Conservation (phyloP, 2,113 vertebrate genomes). For the Oophaga pumilio region DNA sequence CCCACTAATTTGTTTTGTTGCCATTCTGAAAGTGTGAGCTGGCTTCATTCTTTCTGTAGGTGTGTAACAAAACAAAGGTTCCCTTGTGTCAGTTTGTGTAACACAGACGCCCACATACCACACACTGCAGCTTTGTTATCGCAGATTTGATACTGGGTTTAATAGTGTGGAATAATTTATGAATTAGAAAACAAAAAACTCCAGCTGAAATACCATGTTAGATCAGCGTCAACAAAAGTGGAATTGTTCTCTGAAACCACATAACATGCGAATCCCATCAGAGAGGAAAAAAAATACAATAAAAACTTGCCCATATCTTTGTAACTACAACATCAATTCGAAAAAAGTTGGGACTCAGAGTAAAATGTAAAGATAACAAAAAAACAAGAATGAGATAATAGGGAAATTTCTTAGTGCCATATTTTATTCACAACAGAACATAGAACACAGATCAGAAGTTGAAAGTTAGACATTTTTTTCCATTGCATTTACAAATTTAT, state of each 20-base stretch:
- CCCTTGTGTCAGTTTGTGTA: conserved; percentile 33
- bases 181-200: not conserved
- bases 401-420: too few species aligned
- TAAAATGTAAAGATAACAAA: too few species aligned
- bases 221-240: not conserved
- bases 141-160: not conserved
- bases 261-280: not conserved
- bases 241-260: not conserved
- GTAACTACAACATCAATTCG: not conserved
- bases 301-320: not conserved
- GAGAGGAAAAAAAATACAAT: not conserved
- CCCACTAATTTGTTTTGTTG: conserved; percentile 47
- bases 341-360: too few species aligned
- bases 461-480: too few species aligned
- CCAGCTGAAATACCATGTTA: not conserved
- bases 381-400: too few species aligned
- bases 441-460: too few species aligned
- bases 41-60: conserved; percentile 49
- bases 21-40: conserved; percentile 22
- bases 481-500: too few species aligned
- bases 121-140: conserved; percentile 29
- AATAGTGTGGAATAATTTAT: not conserved
- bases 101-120: conserved; percentile 38
- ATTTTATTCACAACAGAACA: too few species aligned
- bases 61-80: conserved; percentile 38